Evolutionary conservation across 1,140 invertebrate species (phyloP).

Genomic region (Hyles euphorbiae): DNA sequence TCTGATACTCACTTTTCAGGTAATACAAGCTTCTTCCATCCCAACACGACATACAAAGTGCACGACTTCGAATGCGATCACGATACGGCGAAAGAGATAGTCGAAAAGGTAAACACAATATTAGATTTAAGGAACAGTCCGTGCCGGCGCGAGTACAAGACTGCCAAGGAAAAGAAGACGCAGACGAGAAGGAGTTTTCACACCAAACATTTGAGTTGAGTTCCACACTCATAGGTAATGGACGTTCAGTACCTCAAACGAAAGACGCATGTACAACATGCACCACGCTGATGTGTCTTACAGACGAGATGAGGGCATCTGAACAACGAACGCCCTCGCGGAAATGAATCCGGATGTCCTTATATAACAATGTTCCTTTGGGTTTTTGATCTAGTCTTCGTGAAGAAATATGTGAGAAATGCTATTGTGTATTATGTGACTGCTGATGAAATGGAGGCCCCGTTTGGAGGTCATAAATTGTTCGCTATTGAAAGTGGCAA

Average conservation of each 20-base stretch:
- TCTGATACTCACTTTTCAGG: slow-evolving; percentile 24
- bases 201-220: slow-evolving; percentile 57
- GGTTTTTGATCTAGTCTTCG: slow-evolving; percentile 5
- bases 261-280: no score
- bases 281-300: no score
- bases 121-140: slow-evolving; percentile 87
- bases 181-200: slow-evolving; percentile 65
- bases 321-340: no score
- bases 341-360: no score
- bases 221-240: slow-evolving; percentile 3
- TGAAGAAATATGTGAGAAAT: slow-evolving; percentile 7
- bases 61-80: slow-evolving; percentile 91
- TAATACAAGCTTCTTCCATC: slow-evolving; percentile 45
- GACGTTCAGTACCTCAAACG: no score
- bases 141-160: slow-evolving; percentile 84
- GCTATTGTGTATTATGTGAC: neutral
- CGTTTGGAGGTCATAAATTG: neutral
- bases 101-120: slow-evolving; percentile 91
- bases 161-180: slow-evolving; percentile 64
- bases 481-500: neutral
- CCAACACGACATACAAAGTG: slow-evolving; percentile 83
- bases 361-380: no score
- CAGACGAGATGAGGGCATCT: no score
- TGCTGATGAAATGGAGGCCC: no score
- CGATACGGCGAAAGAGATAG: slow-evolving; percentile 85